Conservation (phyloP, 2,797 vertebrate genomes). For the Enteromius radiatus region DNA sequence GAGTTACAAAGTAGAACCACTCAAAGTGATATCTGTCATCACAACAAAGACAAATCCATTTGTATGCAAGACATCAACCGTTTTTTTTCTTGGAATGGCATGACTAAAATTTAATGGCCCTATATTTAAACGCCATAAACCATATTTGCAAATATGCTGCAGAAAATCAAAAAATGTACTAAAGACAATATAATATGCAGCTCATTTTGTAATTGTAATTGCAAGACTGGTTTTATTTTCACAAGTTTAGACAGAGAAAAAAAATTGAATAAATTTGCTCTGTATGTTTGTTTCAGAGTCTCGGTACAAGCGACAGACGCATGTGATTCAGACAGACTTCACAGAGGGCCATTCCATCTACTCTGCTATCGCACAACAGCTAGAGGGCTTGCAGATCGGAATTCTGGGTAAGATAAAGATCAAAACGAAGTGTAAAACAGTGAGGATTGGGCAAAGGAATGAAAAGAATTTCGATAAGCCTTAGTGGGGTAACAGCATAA, state of each 20-base stretch:
- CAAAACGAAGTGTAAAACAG: neutral
- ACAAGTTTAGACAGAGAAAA: neutral
- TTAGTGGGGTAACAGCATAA: no score
- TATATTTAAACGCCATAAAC: neutral
- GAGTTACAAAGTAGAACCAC: slow-evolving; percentile 41
- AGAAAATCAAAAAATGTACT: neutral
- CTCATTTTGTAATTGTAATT: neutral
- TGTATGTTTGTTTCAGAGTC: slow-evolving; percentile 67
- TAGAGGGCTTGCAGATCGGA: slow-evolving; percentile 79
- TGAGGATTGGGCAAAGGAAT: no score
- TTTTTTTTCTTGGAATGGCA: neutral
- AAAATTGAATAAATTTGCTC: neutral
- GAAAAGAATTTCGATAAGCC: no score
- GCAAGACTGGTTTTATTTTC: neutral
- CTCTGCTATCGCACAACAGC: slow-evolving; percentile 66
- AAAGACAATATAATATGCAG: neutral
- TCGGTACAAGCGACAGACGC: slow-evolving; percentile 69
- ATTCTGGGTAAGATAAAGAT: slow-evolving; percentile 77
- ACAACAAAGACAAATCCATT: neutral
- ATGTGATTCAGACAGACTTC: slow-evolving; percentile 79
- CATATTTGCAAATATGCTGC: neutral
- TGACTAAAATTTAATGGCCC: neutral
- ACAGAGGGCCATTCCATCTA: slow-evolving; percentile 76
- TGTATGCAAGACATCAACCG: neutral
- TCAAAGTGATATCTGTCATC: neutral